phyloP scores from a whole-genome alignment of 2,888 invertebrate species.

The Alentia gelatinosa region DNA sequence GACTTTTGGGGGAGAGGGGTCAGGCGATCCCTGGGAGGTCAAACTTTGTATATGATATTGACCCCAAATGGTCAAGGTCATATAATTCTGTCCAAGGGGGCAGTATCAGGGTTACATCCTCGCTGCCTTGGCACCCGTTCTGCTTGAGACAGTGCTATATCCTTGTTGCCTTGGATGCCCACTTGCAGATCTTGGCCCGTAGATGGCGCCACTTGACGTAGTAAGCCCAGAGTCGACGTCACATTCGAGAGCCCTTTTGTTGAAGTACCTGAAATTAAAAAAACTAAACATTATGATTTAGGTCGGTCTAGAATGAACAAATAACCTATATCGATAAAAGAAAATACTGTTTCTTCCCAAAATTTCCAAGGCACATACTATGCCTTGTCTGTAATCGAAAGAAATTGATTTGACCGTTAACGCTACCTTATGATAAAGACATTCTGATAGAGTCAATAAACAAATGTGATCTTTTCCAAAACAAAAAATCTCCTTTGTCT shows the following conservation, averaged over 20 bases:
- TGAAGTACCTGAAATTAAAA: conserved; percentile 53
- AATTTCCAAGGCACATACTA: no score
- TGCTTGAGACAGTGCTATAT: background rate
- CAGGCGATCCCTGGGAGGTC: background rate
- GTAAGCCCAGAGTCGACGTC: background rate
- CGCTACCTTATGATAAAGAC: no score
- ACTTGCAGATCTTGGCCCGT: background rate
- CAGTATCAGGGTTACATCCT: background rate
- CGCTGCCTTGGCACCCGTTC: background rate
- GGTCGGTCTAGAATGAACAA: background rate
- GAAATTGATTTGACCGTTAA: no score
- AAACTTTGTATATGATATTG: no score
- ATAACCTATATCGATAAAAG: no score
- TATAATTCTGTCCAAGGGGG: background rate
- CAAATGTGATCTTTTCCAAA: no score
- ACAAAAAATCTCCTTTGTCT: no score
- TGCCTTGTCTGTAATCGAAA: no score
- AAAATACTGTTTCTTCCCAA: no score
- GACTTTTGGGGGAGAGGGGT: no score
- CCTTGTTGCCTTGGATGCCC: background rate
- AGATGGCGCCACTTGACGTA: background rate
- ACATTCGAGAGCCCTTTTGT: conserved; percentile 58
- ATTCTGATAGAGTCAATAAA: no score
- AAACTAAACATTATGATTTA: background rate
- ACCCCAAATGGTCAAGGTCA: no score